These are phyloP conservation scores for Rana temporaria DNA, from an alignment of 2,113 vertebrate species.

Conservation along the genomic window DNA sequence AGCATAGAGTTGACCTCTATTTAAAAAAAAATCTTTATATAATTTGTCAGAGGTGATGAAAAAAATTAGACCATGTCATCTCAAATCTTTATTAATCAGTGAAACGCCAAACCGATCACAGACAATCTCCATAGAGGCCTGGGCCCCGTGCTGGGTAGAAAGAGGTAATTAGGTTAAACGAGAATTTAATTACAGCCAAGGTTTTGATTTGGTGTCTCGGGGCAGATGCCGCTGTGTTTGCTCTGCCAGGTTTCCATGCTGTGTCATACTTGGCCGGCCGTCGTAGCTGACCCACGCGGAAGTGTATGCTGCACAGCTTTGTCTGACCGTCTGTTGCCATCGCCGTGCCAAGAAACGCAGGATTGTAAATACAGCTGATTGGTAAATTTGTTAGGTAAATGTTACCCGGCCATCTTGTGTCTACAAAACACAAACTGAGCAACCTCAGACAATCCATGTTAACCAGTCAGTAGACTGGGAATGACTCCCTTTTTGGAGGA, in stretches of 20 bases:
- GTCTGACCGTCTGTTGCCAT: neutral
- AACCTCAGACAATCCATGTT: too few species aligned
- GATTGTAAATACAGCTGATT: neutral
- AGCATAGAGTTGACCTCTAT: too few species aligned
- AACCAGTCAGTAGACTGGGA: too few species aligned
- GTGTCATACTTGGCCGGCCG: neutral
- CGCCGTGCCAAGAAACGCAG: neutral
- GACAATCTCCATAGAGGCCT: neutral
- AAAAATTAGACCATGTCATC: too few species aligned
- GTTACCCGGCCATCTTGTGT: neutral
- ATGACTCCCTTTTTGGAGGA: too few species aligned
- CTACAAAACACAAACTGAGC: too few species aligned
- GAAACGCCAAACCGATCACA: neutral
- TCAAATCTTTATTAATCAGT: neutral
- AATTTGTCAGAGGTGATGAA: too few species aligned
- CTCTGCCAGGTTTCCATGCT: slow-evolving; percentile 1
- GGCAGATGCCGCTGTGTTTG: slow-evolving; percentile 48
- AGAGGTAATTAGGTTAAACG: slow-evolving; percentile 29
- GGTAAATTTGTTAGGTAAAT: too few species aligned
- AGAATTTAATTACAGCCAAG: slow-evolving; percentile 21
- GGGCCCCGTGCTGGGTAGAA: neutral
- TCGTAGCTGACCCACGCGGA: slow-evolving; percentile 26
- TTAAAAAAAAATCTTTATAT: too few species aligned
- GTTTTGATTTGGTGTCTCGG: neutral
- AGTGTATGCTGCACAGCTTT: neutral